phyloP scores from a whole-genome alignment of 1,140 invertebrate genomes.

The Samia ricini region DNA sequence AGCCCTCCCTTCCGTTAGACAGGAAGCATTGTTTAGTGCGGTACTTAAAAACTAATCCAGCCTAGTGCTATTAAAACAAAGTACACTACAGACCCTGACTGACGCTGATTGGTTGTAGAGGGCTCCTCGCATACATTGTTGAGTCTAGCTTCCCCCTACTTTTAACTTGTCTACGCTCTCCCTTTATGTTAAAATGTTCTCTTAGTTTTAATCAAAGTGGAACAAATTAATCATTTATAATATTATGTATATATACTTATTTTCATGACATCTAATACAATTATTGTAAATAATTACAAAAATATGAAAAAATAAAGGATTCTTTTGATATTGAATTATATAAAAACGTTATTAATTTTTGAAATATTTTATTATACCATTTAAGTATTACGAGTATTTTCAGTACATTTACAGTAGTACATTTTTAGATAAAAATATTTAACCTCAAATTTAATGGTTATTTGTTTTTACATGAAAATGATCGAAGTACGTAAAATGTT shows the following conservation, averaged over 20 bases:
- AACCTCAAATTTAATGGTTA: too few relatives aligned
- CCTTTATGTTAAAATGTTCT: conserved; percentile 17
- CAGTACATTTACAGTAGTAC: too few relatives aligned
- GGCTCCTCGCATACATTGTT: conserved; percentile 44
- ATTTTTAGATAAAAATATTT: too few relatives aligned
- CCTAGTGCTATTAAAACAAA: conserved; percentile 67
- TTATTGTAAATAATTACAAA: background rate
- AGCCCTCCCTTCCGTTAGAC: conserved; percentile 28
- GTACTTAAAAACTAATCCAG: conserved; percentile 67
- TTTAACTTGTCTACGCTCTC: conserved; percentile 11
- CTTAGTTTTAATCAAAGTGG: conserved; percentile 12
- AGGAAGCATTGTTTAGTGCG: conserved; percentile 50
- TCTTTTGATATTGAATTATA: too few relatives aligned
- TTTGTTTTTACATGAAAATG: too few relatives aligned
- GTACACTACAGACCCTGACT: conserved; percentile 49
- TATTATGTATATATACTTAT: too few relatives aligned
- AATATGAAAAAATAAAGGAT: too few relatives aligned
- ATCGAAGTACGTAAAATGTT: too few relatives aligned
- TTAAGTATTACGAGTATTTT: too few relatives aligned
- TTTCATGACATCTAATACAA: too few relatives aligned
- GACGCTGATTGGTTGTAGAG: conserved; percentile 52
- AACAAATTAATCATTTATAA: background rate
- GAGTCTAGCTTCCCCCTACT: conserved; percentile 37
- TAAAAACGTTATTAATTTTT: too few relatives aligned
- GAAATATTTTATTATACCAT: too few relatives aligned